phyloP scores from a whole-genome alignment of 2,797 vertebrate species.

The Rhinoraja longicauda region DNA sequence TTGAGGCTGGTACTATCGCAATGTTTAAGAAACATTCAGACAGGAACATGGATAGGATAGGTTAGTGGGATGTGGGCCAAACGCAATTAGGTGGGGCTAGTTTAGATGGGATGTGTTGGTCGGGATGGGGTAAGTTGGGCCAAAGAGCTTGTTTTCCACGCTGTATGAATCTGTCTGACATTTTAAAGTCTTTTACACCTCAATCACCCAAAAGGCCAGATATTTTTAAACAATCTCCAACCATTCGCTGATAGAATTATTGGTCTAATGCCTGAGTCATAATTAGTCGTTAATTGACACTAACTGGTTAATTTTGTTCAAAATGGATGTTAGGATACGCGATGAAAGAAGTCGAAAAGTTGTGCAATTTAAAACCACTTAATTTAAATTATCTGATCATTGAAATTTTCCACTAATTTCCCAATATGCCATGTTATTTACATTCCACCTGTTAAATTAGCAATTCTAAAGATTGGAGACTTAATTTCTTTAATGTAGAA shows the following conservation, averaged over 20 bases:
- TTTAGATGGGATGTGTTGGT: too few relatives aligned
- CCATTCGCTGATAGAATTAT: neutral
- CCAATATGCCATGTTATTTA: neutral
- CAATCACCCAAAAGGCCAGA: neutral
- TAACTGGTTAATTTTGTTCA: neutral
- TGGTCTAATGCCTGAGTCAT: neutral
- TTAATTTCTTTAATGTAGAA: neutral
- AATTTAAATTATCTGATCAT: constrained; percentile 18
- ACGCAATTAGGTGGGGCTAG: too few relatives aligned
- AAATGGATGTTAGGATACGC: neutral
- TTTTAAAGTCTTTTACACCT: too few relatives aligned
- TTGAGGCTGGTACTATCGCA: too few relatives aligned
- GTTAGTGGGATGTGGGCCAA: too few relatives aligned
- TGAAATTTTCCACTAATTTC: neutral
- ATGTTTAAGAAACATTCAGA: too few relatives aligned
- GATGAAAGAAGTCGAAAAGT: neutral
- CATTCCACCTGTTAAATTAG: neutral
- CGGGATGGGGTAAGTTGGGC: too few relatives aligned
- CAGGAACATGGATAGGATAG: too few relatives aligned
- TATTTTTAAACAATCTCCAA: neutral
- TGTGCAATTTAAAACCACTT: neutral
- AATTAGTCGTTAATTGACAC: neutral
- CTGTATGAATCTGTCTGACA: too few relatives aligned
- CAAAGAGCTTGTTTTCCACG: too few relatives aligned
- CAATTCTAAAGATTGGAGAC: neutral